A percentile compares a stretch with the other conserved stretches of the same genome.
These are phyloP conservation scores for Hyperoplus lanceolatus DNA, from an alignment of 2,797 vertebrate species.

Conservation along the genomic window DNA sequence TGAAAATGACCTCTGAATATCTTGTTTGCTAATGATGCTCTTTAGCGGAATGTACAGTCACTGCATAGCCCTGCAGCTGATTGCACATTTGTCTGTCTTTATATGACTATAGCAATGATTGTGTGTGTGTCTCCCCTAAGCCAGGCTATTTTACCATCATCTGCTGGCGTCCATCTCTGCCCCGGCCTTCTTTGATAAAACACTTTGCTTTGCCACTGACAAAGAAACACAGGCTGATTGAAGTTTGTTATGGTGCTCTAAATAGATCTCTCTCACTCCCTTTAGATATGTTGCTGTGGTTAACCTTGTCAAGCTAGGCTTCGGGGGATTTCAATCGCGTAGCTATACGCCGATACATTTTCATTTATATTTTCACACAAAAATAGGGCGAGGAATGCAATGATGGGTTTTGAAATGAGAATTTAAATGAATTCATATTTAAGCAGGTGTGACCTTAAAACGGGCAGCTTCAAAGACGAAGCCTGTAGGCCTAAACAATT, in stretches of 20 bases:
- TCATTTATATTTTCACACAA: slow-evolving; percentile 55
- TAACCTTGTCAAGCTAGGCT: slow-evolving; percentile 66
- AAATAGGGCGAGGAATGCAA: slow-evolving; percentile 28
- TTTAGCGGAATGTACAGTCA: neutral
- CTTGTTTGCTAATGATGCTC: neutral
- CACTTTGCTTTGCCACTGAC: slow-evolving; percentile 43
- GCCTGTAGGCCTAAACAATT: slow-evolving; percentile 64
- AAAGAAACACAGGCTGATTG: slow-evolving; percentile 59
- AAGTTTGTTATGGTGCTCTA: slow-evolving; percentile 62
- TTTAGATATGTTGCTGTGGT: slow-evolving; percentile 57
- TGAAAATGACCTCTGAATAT: slow-evolving; percentile 3
- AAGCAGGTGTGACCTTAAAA: slow-evolving; percentile 74
- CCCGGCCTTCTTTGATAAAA: slow-evolving; percentile 40
- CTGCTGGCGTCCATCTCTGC: slow-evolving; percentile 8
- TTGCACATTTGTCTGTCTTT: slow-evolving; percentile 15
- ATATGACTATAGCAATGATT: neutral
- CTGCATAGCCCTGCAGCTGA: neutral
- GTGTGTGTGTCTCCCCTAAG: slow-evolving; percentile 1
- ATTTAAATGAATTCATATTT: slow-evolving; percentile 69
- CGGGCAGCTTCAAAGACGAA: slow-evolving; percentile 65
- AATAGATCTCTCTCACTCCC: slow-evolving; percentile 46
- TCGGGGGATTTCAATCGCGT: slow-evolving; percentile 44
- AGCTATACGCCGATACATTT: slow-evolving; percentile 52
- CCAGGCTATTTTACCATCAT: slow-evolving; percentile 20
- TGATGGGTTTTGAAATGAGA: slow-evolving; percentile 51